phyloP scores from a whole-genome alignment of 2,113 vertebrate species.

The Podiceps cristatus region DNA sequence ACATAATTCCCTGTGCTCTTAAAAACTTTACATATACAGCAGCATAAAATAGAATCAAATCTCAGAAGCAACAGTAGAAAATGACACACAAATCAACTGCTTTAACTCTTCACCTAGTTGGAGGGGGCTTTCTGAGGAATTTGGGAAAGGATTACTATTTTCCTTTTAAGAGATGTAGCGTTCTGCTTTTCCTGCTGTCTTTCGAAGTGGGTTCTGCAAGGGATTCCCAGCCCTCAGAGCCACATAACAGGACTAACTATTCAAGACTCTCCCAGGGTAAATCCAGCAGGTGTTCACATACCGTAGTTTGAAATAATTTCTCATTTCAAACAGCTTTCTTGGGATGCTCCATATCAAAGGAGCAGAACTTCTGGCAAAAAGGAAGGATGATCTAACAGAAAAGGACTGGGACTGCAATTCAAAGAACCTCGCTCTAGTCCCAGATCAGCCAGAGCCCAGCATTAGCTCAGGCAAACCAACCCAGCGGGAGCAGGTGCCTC shows the following conservation, averaged over 20 bases:
- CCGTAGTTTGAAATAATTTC: neutral
- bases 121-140: neutral
- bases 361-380: neutral
- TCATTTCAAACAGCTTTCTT: neutral
- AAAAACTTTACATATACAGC: neutral
- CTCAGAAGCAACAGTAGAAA: neutral
- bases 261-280: neutral
- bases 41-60: neutral
- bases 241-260: neutral
- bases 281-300: neutral
- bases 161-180: neutral
- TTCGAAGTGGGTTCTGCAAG: neutral
- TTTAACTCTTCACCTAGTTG: neutral
- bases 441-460: neutral
- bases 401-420: neutral
- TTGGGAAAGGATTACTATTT: neutral
- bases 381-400: neutral
- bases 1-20: neutral
- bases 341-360: neutral
- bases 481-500: neutral
- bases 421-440: neutral
- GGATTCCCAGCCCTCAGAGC: neutral
- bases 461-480: neutral
- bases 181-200: neutral
- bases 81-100: neutral